Conservation (phyloP, 2,113 vertebrate genomes). For the Callipepla squamata region DNA sequence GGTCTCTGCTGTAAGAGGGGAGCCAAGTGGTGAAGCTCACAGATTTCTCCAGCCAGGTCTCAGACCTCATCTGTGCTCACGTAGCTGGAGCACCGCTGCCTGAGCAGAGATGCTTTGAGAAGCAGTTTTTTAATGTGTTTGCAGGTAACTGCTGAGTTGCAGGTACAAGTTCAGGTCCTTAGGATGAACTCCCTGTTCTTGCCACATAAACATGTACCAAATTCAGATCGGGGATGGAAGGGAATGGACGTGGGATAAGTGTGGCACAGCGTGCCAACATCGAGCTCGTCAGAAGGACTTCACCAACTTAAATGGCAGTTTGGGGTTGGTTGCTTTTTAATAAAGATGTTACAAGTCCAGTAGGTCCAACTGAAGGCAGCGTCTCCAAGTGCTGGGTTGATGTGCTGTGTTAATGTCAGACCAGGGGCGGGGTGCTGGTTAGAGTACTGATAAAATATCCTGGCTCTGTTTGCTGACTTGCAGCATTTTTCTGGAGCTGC, state of each 20-base stretch:
- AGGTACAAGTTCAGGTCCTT: neutral
- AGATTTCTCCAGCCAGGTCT: neutral
- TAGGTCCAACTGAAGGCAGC: neutral
- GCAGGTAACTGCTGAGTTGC: neutral
- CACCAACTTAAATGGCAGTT: neutral
- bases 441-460: neutral
- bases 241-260: neutral
- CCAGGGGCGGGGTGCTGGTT: neutral
- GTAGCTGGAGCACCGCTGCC: neutral
- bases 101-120: neutral
- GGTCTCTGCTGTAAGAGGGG: neutral
- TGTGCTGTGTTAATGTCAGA: neutral
- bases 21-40: neutral
- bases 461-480: neutral
- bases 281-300: neutral
- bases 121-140: neutral
- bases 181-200: rapidly evolving
- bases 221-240: neutral
- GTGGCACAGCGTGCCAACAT: rapidly evolving
- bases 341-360: neutral
- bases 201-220: rapidly evolving
- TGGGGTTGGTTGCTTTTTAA: no score
- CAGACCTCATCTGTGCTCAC: neutral
- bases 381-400: neutral
- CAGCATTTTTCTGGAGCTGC: neutral